Percentiles rank a stretch among this genome's conserved stretches.
Conservation (phyloP, 2,113 vertebrate genomes). For the Xyliphius kryptos region DNA sequence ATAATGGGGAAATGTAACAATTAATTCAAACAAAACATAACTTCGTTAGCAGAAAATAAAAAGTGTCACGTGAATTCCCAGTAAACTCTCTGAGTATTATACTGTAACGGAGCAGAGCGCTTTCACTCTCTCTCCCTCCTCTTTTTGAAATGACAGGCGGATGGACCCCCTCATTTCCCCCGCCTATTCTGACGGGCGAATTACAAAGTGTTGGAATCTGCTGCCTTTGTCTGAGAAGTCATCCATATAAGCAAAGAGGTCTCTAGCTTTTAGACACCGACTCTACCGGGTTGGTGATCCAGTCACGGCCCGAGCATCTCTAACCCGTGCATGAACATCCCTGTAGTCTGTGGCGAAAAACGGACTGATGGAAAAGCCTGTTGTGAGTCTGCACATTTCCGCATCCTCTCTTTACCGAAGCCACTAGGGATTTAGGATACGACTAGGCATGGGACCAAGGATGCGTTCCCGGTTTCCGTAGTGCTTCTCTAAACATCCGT, state of each 20-base stretch:
- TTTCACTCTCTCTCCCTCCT: conserved; percentile 56
- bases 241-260: conserved; percentile 82
- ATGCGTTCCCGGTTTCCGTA: conserved; percentile 10
- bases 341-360: conserved; percentile 35
- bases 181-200: conserved; percentile 81
- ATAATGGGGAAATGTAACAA: too few species aligned
- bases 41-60: too few species aligned
- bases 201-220: conserved; percentile 98
- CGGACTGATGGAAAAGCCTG: conserved; percentile 39
- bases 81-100: conserved; percentile 53
- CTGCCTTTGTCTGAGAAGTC: conserved; percentile 99
- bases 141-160: conserved; percentile 69
- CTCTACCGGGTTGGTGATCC: conserved; percentile 81
- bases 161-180: conserved; percentile 78
- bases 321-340: neutral
- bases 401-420: conserved; percentile 34
- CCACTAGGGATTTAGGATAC: conserved; percentile 49
- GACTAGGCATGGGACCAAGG: too few species aligned
- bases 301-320: conserved; percentile 84
- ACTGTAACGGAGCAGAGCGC: conserved; percentile 31
- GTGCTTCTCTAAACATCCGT: conserved; percentile 46
- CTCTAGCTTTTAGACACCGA: conserved; percentile 96
- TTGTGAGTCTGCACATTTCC: neutral
- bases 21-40: too few species aligned
- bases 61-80: too few species aligned